A percentile compares a stretch with the other conserved stretches of the same genome.
Evolutionary conservation across 2,797 vertebrate species (phyloP).

Genomic region (Philypnodon macrostomus): DNA sequence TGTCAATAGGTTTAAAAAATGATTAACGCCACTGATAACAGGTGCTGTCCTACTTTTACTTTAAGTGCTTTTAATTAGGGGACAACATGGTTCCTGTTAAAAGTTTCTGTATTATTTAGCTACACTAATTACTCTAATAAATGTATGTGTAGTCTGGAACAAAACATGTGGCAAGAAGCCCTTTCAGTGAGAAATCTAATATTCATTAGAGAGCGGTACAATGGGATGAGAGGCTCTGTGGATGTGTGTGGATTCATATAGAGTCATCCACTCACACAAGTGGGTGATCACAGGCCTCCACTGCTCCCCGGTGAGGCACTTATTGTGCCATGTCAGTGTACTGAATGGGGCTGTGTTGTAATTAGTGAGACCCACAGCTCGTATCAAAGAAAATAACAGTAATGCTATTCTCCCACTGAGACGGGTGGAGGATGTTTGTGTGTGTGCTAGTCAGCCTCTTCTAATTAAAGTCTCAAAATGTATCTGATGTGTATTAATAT

Average conservation of each 20-base stretch:
- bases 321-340: constrained; percentile 35
- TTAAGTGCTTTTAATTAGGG: too few species aligned
- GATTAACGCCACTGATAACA: too few species aligned
- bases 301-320: constrained; percentile 35
- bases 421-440: background rate
- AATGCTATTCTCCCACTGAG: constrained; percentile 17
- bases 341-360: constrained; percentile 38
- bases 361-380: constrained; percentile 48
- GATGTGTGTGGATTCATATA: background rate
- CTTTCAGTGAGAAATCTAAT: constrained; percentile 18
- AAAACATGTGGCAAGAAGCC: constrained; percentile 3
- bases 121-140: background rate
- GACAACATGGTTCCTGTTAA: too few species aligned
- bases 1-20: too few species aligned
- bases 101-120: background rate
- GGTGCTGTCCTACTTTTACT: too few species aligned
- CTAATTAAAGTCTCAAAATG: constrained; percentile 79
- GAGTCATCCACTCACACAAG: constrained; percentile 34
- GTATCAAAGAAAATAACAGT: constrained; percentile 43
- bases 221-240: constrained; percentile 1
- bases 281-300: constrained; percentile 34
- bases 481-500: background rate
- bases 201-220: constrained; percentile 18
- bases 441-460: constrained; percentile 13
- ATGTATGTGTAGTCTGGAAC: background rate